Base-by-base conservation (phyloP, 2,797 vertebrate genomes). In the Enteromius mattozi region DNA sequence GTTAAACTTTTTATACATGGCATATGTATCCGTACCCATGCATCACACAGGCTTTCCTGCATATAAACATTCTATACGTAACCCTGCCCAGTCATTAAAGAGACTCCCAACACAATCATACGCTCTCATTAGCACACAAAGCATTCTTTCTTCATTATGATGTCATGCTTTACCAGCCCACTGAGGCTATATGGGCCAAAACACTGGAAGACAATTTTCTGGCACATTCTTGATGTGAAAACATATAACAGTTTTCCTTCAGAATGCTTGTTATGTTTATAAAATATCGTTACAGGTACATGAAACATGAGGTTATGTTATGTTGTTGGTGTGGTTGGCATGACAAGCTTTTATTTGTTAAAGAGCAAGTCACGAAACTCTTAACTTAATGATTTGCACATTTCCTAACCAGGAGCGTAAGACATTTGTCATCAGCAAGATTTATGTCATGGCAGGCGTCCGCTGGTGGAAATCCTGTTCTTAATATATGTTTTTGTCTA, bases 211-310 rank as follows among this genome's bases (percentile, higher is more conserved):
- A 47, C 21, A 42, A 76, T 83, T 76, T 51, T 83, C 72, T 83
- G 72, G 72, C 63, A 76, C 33, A 12, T 75, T 75, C 49, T 81
- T 71, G 56, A 61, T 42, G 68, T 33, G 37, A 74, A 72, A 82
- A 37, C 27, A 65, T 42, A 33, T 42, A 17, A 5, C 13, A 61
- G 13, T 5, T 17, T 49, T 63, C 24, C 35, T 63, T 42, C 56
- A 82, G 80, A 82, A 74, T 24, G 40, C 70, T 35, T 59, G 35
- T 80, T 16, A 81, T 72, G 68, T 65, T 82, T 82, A 82, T 82
- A 63, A 71, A 71, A 61, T 45, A 71, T 66, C 45, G 3, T 70
- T 30, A 45, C 12, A 72, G 68, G 51, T 72, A 61, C 51, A 61
- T 61, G 19, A 81, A 72, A 72, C 24, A 72, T 35, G n/a, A 70